Evolutionary conservation across 1,140 invertebrate species (phyloP).

Genomic region (Papilio polytes): DNA sequence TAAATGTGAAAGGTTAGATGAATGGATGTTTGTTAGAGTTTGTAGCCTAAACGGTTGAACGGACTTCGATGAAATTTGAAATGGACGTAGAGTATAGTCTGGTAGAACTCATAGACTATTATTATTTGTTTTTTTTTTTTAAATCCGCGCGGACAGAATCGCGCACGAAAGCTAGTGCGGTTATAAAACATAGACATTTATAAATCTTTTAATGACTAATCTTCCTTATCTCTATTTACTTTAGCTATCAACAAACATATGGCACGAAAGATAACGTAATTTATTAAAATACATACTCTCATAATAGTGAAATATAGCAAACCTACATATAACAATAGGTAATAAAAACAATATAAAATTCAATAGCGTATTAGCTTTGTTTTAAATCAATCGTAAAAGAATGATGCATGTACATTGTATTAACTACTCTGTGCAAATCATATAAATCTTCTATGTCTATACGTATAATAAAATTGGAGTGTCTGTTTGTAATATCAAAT

Average conservation of each 20-base stretch:
- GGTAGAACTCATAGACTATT: no score
- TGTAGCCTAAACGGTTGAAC: no score
- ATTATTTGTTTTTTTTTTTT: no score
- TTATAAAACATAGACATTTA: neutral
- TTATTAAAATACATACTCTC: neutral
- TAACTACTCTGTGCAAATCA: neutral
- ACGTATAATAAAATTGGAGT: no score
- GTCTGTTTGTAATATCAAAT: no score
- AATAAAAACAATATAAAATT: constrained; percentile 2
- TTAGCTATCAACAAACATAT: neutral
- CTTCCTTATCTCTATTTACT: neutral
- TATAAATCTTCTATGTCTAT: neutral
- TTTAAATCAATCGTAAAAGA: neutral
- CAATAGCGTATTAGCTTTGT: neutral
- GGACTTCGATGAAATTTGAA: no score
- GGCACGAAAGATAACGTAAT: neutral
- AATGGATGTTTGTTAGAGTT: no score
- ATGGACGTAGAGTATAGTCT: no score
- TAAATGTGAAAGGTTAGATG: no score
- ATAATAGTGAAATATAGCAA: neutral
- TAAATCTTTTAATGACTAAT: neutral
- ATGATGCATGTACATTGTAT: neutral
- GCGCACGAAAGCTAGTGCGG: neutral
- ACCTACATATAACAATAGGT: constrained; percentile 3
- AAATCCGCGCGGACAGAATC: no score